Evolutionary conservation across 2,797 vertebrate genomes (phyloP).

Genomic region (Sarcoramphus papa): DNA sequence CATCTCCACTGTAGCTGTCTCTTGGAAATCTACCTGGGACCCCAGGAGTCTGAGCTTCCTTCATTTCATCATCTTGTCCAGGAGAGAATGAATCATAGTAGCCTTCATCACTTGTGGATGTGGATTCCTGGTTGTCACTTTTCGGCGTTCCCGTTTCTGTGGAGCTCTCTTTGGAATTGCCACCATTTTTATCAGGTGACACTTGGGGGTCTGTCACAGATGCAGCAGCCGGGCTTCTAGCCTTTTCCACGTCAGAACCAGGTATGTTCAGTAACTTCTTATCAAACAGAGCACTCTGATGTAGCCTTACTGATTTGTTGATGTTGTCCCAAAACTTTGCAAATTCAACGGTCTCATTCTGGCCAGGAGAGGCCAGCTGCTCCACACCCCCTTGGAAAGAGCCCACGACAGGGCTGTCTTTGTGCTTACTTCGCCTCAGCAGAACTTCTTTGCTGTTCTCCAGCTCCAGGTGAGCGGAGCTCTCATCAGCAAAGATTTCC

Average conservation of each 20-base stretch:
- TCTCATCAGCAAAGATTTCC: constrained; percentile 86
- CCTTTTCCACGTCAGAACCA: not conserved
- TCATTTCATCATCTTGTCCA: constrained; percentile 76
- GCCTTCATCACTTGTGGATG: constrained; percentile 83
- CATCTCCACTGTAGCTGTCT: constrained; percentile 85
- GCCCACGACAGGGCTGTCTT: constrained; percentile 52
- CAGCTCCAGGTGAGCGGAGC: constrained; percentile 72
- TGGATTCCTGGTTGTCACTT: constrained; percentile 81
- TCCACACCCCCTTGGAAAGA: constrained; percentile 78
- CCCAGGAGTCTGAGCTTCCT: constrained; percentile 62
- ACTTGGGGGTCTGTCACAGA: constrained; percentile 3
- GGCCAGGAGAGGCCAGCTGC: constrained; percentile 76
- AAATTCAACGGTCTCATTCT: constrained; percentile 74
- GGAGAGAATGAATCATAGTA: constrained; percentile 84
- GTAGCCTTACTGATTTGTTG: constrained; percentile 70
- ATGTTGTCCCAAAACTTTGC: constrained; percentile 79
- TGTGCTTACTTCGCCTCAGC: constrained; percentile 50
- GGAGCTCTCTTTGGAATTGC: constrained; percentile 71
- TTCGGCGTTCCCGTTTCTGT: constrained; percentile 76
- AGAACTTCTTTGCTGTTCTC: constrained; percentile 54
- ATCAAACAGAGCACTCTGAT: constrained; percentile 65
- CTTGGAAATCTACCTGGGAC: constrained; percentile 71
- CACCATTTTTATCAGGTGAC: constrained; percentile 54
- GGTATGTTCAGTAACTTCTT: constrained; percentile 31
- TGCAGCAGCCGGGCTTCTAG: not conserved